Percentiles rank a stretch among this genome's conserved stretches.
These are phyloP conservation scores for Cottus gobio DNA, from an alignment of 2,113 vertebrate species.

Conservation along the genomic window DNA sequence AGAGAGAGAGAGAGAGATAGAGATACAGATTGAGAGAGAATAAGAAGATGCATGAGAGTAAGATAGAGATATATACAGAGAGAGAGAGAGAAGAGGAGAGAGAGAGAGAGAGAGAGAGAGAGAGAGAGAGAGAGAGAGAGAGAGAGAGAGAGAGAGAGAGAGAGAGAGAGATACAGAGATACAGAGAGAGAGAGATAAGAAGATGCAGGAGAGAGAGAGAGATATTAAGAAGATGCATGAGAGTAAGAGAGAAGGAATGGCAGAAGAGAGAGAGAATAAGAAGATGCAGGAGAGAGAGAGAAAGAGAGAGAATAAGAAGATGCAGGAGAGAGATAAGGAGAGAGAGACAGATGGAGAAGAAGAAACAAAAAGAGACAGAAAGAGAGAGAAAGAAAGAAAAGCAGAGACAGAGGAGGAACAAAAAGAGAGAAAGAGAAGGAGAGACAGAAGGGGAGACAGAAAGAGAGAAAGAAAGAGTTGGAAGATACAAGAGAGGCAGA, in stretches of 20 bases:
- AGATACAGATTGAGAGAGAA: too few species aligned
- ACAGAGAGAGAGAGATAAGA: too few species aligned
- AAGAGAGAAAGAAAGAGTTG: neutral
- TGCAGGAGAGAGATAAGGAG: conserved; percentile 51
- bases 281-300: neutral
- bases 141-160: neutral
- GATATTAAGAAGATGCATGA: too few species aligned
- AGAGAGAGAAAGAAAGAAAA: conserved; percentile 57
- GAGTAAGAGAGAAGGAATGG: neutral
- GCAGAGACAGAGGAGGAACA: too few species aligned
- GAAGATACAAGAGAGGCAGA: conserved; percentile 8
- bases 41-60: conserved; percentile 6
- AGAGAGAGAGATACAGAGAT: conserved; percentile 10
- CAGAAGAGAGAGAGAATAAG: conserved; percentile 23
- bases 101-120: conserved; percentile 10
- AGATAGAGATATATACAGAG: too few species aligned
- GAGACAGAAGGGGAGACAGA: too few species aligned
- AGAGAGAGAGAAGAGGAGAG: conserved; percentile 25
- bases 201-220: conserved; percentile 15
- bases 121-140: neutral
- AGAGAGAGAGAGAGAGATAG: conserved; percentile 4
- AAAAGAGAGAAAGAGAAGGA: too few species aligned
- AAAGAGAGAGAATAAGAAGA: conserved; percentile 2
- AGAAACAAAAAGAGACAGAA: neutral
- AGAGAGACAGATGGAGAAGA: conserved; percentile 42